Evolutionary conservation across 2,113 vertebrate species (phyloP).

Genomic region (Pangasianodon gigas): DNA sequence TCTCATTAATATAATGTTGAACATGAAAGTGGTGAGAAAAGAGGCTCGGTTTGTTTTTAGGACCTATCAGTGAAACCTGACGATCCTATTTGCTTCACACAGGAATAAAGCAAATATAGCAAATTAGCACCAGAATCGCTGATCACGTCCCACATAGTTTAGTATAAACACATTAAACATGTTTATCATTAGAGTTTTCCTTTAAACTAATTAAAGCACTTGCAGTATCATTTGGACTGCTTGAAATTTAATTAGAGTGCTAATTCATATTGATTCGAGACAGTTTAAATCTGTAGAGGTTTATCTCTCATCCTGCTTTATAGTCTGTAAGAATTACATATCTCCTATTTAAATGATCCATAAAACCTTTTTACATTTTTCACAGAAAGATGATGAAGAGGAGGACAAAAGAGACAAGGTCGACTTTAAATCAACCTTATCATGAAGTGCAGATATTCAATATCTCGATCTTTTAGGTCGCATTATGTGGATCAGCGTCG

Average conservation of each 20-base stretch:
- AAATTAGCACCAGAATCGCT: not conserved
- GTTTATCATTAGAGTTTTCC: not conserved
- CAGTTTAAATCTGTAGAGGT: not conserved
- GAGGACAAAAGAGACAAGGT: not conserved
- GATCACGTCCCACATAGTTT: not conserved
- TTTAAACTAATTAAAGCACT: not conserved
- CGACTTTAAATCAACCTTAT: not conserved
- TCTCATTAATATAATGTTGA: too few species aligned
- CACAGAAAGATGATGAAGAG: not conserved
- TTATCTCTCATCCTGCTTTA: not conserved
- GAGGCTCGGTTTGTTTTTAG: too few species aligned
- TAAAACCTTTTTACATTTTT: not conserved
- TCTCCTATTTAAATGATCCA: not conserved
- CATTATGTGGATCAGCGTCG: not conserved
- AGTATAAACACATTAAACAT: not conserved
- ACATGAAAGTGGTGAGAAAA: not conserved
- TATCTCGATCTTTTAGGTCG: not conserved
- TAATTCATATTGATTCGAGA: not conserved
- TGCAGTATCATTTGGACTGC: not conserved
- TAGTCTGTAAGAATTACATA: not conserved
- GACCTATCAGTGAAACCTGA: too few species aligned
- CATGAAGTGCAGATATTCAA: not conserved
- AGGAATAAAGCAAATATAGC: not conserved
- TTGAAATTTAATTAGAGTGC: not conserved
- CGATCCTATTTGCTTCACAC: not conserved